Conservation (phyloP, 2,888 invertebrate genomes). For the Drosophila imparisetae region DNA sequence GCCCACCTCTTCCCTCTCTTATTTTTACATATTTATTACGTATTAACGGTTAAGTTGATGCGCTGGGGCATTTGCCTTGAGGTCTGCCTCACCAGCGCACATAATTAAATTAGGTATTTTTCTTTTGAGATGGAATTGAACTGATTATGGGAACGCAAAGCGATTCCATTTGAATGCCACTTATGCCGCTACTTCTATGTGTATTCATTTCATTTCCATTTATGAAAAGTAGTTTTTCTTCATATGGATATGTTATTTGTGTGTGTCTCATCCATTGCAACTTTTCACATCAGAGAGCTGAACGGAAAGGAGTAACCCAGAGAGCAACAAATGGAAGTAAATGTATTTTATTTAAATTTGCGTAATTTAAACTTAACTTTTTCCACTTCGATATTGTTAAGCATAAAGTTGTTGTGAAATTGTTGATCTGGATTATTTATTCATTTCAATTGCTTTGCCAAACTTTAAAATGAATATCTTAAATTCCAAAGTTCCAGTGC, state of each 20-base stretch:
- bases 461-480: constrained; percentile 39
- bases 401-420: neutral
- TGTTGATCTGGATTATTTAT: constrained; percentile 7
- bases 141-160: constrained; percentile 58
- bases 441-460: neutral
- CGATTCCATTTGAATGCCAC: constrained; percentile 20
- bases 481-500: constrained; percentile 30
- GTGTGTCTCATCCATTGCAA: neutral
- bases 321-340: neutral
- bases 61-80: constrained; percentile 49
- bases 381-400: neutral
- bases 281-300: neutral
- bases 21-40: constrained; percentile 57
- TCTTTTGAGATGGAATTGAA: constrained; percentile 47
- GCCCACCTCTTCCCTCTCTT: neutral
- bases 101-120: constrained; percentile 70
- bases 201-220: neutral
- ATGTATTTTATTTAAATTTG: neutral
- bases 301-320: neutral
- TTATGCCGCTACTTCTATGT: neutral
- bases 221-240: neutral
- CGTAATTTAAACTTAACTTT: neutral
- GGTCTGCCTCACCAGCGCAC: constrained; percentile 42
- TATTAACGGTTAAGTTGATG: constrained; percentile 56
- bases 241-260: neutral